A percentile compares a stretch with the other conserved stretches of the same genome.
phyloP scores from a whole-genome alignment of 2,113 vertebrate genomes.

The Pseudonaja textilis region DNA sequence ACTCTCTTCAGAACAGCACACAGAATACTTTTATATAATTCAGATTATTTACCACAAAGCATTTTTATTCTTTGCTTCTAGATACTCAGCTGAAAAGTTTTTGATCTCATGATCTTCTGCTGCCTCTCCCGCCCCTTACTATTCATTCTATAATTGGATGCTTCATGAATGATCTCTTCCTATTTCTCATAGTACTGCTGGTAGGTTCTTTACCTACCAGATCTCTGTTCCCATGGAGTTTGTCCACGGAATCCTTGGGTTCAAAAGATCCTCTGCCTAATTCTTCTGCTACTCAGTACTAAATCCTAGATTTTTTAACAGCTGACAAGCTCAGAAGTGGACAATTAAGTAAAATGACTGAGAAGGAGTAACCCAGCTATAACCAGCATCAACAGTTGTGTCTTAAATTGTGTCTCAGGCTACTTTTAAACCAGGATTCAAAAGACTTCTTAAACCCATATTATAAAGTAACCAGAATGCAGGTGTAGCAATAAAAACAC shows the following conservation, averaged over 20 bases:
- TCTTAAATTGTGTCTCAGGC: neutral
- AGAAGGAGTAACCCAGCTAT: neutral
- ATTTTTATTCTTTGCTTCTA: neutral
- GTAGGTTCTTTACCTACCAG: neutral
- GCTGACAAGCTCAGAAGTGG: neutral
- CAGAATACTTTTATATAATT: neutral
- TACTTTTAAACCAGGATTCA: neutral
- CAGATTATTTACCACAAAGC: neutral
- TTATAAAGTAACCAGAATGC: neutral
- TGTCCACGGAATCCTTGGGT: neutral
- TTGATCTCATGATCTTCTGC: neutral
- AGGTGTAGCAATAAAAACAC: neutral
- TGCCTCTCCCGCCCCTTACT: neutral
- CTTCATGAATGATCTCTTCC: neutral
- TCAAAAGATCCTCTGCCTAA: neutral
- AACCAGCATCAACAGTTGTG: neutral
- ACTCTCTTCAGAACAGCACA: neutral
- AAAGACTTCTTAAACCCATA: neutral
- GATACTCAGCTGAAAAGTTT: neutral
- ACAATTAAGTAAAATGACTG: neutral
- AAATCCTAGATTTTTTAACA: neutral
- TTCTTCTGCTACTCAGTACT: neutral
- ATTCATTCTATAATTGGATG: neutral
- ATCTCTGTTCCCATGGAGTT: neutral
- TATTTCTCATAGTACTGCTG: neutral